These are phyloP conservation scores for Acridotheres tristis DNA, from an alignment of 2,797 vertebrate species.

Conservation along the genomic window DNA sequence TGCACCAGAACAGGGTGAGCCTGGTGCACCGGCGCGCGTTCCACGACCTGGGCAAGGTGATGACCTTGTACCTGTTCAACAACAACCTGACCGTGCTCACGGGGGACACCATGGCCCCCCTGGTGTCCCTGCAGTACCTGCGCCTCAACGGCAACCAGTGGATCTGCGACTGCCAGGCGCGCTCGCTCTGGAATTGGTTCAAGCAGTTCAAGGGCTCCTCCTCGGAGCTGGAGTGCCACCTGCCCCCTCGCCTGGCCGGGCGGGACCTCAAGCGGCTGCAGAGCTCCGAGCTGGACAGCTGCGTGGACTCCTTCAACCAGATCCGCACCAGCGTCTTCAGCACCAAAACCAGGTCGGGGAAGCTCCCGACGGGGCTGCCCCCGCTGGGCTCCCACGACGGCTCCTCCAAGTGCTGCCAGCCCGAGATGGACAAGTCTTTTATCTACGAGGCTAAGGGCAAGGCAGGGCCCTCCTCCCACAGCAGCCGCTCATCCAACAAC, in stretches of 20 bases:
- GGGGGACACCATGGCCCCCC: constrained; percentile 88
- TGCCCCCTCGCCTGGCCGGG: constrained; percentile 83
- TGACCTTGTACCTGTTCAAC: constrained; percentile 94
- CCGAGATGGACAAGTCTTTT: constrained; percentile 89
- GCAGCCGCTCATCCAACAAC: constrained; percentile 87
- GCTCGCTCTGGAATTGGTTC: constrained; percentile 96
- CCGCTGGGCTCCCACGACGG: constrained; percentile 74
- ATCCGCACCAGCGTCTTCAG: constrained; percentile 84
- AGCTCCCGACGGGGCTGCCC: constrained; percentile 80
- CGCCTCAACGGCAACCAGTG: constrained; percentile 97
- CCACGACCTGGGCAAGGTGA: constrained; percentile 89
- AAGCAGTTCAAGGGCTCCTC: constrained; percentile 96
- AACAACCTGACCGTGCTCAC: constrained; percentile 93
- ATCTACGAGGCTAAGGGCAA: constrained; percentile 89
- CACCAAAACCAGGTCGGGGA: constrained; percentile 82
- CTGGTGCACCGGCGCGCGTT: constrained; percentile 88
- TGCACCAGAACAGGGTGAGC: constrained; percentile 93
- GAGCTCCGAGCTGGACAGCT: constrained; percentile 87
- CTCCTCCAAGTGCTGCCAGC: constrained; percentile 89
- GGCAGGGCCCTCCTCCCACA: constrained; percentile 80
- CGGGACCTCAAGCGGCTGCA: constrained; percentile 91
- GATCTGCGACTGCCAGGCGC: constrained; percentile 96
- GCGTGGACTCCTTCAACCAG: constrained; percentile 83
- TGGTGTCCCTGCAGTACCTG: constrained; percentile 92
- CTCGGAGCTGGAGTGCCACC: constrained; percentile 90